Evolutionary conservation across 1,140 invertebrate genomes (phyloP), one percentile per base, ranked within the genome.

Genomic region (Halictus rubicundus): DNA sequence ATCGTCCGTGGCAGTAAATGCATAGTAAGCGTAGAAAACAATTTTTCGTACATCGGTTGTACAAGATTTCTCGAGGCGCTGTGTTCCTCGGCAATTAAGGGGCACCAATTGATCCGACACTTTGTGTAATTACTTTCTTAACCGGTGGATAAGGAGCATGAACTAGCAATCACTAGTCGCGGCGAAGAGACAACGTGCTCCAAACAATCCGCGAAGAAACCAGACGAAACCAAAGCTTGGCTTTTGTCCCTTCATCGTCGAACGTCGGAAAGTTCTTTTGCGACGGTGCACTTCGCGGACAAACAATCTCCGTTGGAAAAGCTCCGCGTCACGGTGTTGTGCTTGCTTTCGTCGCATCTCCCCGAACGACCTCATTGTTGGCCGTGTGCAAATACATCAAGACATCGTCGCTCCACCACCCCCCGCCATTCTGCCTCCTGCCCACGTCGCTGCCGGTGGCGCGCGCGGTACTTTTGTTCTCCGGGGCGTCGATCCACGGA

Each of bases 351-450:
- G 42, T 64, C 42, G 42, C 42, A 14, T 46, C 42, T 46, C 42
- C 21, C 39, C 39, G 46, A 12, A 8, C 25, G 42, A 16, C 32
- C 32, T 23, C 61, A 39, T 59, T 68, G 73, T 68, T 52, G 52
- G 32, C 54, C 54, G 39, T 12, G 52, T 59, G 65, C 74, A 76
- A 76, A 76, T 42, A 68, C 74, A 32, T 0, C 19, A 16, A 60
- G 39, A 59, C 74, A 25, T 46, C 54, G 64, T 19, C 42, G 42
- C 42, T 46, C 42, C 12, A 10, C 10, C 42, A 3, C 9, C 42
- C 6, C 7, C 42, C 42, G 2, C 9, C 42, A 3, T 12, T 14
- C 42, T 46, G 10, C 42, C 10, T 14, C 42, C 42, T 14, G 14
- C 12, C 14, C 42, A 1, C 14, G 42, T 2, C 12, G 14, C 10